These are phyloP conservation scores for Sporophila hypoxantha DNA, from an alignment of 2,113 vertebrate genomes.

Conservation along the genomic window DNA sequence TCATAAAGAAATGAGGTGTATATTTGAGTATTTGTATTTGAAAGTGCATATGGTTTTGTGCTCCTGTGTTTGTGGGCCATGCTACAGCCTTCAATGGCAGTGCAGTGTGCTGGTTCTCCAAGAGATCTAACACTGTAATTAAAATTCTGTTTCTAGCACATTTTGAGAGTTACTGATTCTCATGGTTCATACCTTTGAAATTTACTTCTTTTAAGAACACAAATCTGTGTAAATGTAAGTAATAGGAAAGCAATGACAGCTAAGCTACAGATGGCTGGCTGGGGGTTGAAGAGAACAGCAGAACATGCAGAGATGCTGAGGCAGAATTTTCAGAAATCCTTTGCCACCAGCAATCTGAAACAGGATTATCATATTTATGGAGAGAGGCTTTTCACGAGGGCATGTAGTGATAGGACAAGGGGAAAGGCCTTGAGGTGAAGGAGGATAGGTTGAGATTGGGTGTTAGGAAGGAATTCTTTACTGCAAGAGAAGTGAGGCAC, in stretches of 20 bases:
- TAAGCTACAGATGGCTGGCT: neutral
- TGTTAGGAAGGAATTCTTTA: neutral
- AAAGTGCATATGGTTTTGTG: neutral
- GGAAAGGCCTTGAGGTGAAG: neutral
- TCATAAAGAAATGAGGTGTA: neutral
- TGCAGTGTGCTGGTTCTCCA: neutral
- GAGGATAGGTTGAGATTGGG: neutral
- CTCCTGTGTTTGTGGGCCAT: neutral
- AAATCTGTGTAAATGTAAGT: neutral
- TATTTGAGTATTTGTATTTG: neutral
- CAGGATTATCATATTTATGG: neutral
- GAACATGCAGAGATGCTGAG: neutral
- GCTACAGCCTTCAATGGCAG: neutral
- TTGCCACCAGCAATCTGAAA: neutral
- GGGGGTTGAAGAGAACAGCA: neutral
- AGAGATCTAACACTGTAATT: neutral
- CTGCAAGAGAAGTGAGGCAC: neutral
- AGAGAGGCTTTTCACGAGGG: neutral
- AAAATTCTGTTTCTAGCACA: neutral
- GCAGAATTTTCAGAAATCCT: neutral
- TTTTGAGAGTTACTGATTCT: neutral
- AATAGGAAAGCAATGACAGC: neutral
- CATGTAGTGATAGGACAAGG: no score
- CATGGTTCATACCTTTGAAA: neutral
- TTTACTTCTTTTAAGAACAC: neutral